Percentiles rank a stretch among this genome's conserved stretches.
Conservation (phyloP, 1,140 invertebrate genomes). For the Armadillidium nasatum region DNA sequence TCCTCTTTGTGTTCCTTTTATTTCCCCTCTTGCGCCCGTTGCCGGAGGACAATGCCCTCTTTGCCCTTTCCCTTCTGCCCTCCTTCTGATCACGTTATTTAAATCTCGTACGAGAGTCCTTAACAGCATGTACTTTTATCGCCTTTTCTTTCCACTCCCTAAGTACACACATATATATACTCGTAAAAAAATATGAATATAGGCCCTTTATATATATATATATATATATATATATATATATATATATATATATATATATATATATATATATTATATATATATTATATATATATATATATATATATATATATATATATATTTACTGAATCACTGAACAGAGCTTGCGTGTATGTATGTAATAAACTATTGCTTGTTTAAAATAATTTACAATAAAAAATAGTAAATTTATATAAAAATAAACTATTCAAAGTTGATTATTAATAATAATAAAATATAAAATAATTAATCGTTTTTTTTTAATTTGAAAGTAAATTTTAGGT, state of each 20-base stretch:
- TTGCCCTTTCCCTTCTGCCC: not conserved
- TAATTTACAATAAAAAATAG: too few species aligned
- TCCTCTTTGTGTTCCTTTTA: not conserved
- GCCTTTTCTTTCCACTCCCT: not conserved
- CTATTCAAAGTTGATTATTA: too few species aligned
- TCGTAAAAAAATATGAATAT: not conserved
- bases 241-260: not conserved
- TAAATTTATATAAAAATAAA: too few species aligned
- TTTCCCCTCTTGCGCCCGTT: not conserved
- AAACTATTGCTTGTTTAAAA: too few species aligned
- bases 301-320: too few species aligned
- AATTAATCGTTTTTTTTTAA: too few species aligned
- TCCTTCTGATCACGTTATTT: not conserved
- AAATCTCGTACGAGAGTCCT: constrained; percentile 1
- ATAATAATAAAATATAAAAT: too few species aligned
- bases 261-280: not conserved
- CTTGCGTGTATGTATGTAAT: too few species aligned
- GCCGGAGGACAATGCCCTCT: constrained; percentile 3
- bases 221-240: constrained; percentile 10
- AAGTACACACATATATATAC: not conserved
- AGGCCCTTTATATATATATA: not conserved
- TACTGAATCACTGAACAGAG: too few species aligned
- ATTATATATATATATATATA: too few species aligned
- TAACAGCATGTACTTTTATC: not conserved
- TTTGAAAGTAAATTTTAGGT: too few species aligned